A percentile compares a stretch with the other conserved stretches of the same genome.
These are phyloP conservation scores for Megathymus violae DNA, from an alignment of 1,140 invertebrate genomes.

Conservation along the genomic window DNA sequence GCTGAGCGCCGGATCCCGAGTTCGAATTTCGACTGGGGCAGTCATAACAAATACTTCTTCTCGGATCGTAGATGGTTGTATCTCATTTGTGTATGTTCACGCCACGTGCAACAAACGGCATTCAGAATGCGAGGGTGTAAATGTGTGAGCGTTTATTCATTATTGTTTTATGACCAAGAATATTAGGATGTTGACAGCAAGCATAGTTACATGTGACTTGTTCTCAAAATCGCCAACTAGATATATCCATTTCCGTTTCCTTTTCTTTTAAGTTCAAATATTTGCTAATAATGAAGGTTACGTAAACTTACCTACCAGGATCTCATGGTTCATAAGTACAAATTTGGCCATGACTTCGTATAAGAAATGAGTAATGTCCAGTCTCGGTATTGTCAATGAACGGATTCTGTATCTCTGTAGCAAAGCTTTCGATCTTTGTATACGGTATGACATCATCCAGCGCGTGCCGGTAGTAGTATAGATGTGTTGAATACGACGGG, in stretches of 20 bases:
- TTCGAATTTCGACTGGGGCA: too few relatives aligned
- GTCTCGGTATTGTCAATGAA: slow-evolving; percentile 58
- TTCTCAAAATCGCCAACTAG: too few relatives aligned
- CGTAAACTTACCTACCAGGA: not conserved
- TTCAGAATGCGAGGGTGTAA: too few relatives aligned
- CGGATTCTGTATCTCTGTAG: slow-evolving; percentile 47
- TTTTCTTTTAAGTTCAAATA: slow-evolving; percentile 20
- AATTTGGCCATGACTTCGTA: slow-evolving; percentile 25
- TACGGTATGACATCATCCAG: slow-evolving; percentile 72
- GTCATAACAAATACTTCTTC: too few relatives aligned
- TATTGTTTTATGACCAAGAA: too few relatives aligned
- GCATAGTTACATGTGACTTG: too few relatives aligned
- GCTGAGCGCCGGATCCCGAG: too few relatives aligned
- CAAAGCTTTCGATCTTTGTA: slow-evolving; percentile 55
- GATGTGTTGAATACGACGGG: slow-evolving; percentile 42
- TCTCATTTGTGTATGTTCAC: too few relatives aligned
- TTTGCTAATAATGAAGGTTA: slow-evolving; percentile 4
- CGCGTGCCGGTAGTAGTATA: slow-evolving; percentile 57
- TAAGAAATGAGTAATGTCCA: slow-evolving; percentile 46
- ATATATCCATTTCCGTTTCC: slow-evolving; percentile 22
- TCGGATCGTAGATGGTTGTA: too few relatives aligned
- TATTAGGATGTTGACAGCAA: too few relatives aligned
- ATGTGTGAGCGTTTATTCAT: too few relatives aligned
- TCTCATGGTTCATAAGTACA: slow-evolving; percentile 21
- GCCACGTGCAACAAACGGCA: too few relatives aligned